These are phyloP conservation scores for Erethizon dorsatum DNA, from an alignment of 2,797 vertebrate species.

Conservation along the genomic window DNA sequence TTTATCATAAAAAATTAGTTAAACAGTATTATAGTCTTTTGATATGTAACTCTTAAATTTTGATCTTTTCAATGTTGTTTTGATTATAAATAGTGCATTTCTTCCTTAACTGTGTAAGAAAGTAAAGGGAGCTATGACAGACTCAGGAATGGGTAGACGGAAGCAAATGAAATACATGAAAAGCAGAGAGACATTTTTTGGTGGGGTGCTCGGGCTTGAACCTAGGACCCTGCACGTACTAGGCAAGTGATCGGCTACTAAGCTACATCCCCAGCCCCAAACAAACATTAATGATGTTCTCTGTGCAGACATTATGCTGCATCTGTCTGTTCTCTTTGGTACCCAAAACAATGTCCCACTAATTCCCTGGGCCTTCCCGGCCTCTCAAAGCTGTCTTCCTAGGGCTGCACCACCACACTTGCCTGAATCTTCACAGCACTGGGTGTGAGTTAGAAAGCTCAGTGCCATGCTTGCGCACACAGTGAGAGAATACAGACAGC, in stretches of 20 bases:
- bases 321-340: neutral
- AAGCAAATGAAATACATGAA: neutral
- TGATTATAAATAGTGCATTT: neutral
- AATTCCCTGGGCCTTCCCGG: neutral
- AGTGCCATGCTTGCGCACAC: neutral
- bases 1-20: conserved; percentile 29
- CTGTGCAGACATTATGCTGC: neutral
- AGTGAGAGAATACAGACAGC: neutral
- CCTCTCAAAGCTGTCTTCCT: neutral
- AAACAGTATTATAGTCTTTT: neutral
- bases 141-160: too few species aligned
- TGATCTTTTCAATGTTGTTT: neutral
- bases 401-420: too few species aligned
- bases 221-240: neutral
- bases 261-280: neutral
- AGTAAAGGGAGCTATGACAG: neutral
- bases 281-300: neutral
- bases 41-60: neutral
- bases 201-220: neutral
- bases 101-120: neutral
- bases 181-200: neutral
- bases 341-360: neutral
- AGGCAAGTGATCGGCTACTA: neutral
- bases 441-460: neutral
- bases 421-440: neutral